These are phyloP conservation scores for Trematomus bernacchii DNA, from an alignment of 2,797 vertebrate species.

Conservation along the genomic window DNA sequence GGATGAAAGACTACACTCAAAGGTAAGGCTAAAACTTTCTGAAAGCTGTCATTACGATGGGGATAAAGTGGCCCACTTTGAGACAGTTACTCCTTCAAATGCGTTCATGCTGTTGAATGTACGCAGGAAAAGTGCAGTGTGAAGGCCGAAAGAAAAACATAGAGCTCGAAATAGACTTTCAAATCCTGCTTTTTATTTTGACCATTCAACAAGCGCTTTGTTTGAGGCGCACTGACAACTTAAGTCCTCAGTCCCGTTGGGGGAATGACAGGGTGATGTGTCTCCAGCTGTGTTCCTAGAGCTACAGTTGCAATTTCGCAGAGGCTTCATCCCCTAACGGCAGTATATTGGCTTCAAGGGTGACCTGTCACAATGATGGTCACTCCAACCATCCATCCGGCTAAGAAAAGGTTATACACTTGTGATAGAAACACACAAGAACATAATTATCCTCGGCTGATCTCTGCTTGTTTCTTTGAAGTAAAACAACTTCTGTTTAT, in stretches of 20 bases:
- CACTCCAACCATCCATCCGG: conserved; percentile 17
- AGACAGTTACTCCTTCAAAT: background rate
- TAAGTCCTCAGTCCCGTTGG: conserved; percentile 15
- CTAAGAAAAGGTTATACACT: conserved; percentile 12
- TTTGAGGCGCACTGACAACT: conserved; percentile 40
- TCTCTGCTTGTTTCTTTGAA: too few relatives aligned
- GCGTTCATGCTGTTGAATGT: background rate
- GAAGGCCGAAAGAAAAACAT: background rate
- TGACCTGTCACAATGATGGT: conserved; percentile 12
- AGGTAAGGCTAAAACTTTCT: background rate
- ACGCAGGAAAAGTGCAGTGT: background rate
- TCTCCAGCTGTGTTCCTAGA: conserved; percentile 16
- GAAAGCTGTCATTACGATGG: background rate
- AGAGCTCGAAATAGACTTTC: background rate
- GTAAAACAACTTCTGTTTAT: background rate
- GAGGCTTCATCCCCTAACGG: background rate
- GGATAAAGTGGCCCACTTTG: background rate
- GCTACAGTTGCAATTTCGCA: background rate
- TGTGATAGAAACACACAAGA: background rate
- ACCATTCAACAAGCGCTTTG: background rate
- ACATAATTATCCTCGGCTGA: background rate
- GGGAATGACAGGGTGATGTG: conserved; percentile 33
- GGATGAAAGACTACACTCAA: background rate
- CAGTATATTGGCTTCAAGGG: conserved; percentile 19
- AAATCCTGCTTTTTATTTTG: background rate